These are phyloP conservation scores for Caenorhabditis afra DNA, from an alignment of 2,888 invertebrate species.

Conservation along the genomic window DNA sequence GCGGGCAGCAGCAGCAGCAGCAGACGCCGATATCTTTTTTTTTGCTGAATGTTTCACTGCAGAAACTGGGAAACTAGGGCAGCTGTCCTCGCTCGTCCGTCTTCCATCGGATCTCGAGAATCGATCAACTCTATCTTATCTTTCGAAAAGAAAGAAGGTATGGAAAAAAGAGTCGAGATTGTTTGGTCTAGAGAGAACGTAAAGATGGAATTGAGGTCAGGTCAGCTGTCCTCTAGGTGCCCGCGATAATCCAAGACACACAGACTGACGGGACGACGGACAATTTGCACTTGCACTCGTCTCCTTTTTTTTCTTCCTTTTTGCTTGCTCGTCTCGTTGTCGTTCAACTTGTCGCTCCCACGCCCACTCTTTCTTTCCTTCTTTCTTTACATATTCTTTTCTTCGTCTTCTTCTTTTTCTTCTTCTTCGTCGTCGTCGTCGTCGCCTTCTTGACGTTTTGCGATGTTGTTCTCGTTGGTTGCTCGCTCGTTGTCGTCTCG, in stretches of 20 bases:
- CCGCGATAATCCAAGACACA: no score
- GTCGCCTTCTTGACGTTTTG: no score
- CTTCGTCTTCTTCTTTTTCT: background rate
- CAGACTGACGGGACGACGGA: no score
- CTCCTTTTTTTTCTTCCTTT: conserved; percentile 4
- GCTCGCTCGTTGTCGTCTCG: no score
- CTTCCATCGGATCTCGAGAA: background rate
- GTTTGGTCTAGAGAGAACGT: no score
- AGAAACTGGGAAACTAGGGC: background rate
- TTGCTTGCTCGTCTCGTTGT: conserved; percentile 5
- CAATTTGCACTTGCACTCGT: no score
- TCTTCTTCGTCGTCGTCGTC: background rate
- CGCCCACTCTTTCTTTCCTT: conserved; percentile 3
- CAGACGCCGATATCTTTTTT: background rate
- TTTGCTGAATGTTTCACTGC: background rate
- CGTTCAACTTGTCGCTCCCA: background rate
- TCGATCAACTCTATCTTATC: background rate
- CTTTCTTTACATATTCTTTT: background rate
- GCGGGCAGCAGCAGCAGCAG: no score
- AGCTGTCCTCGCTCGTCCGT: background rate
- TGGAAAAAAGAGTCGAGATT: no score
- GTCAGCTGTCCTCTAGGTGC: conserved; percentile 7
- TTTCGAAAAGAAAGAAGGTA: no score
- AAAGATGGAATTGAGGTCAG: background rate
- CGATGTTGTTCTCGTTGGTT: no score